These are phyloP conservation scores for Platypus cylindrus DNA, from an alignment of 2,888 invertebrate genomes.

Conservation along the genomic window DNA sequence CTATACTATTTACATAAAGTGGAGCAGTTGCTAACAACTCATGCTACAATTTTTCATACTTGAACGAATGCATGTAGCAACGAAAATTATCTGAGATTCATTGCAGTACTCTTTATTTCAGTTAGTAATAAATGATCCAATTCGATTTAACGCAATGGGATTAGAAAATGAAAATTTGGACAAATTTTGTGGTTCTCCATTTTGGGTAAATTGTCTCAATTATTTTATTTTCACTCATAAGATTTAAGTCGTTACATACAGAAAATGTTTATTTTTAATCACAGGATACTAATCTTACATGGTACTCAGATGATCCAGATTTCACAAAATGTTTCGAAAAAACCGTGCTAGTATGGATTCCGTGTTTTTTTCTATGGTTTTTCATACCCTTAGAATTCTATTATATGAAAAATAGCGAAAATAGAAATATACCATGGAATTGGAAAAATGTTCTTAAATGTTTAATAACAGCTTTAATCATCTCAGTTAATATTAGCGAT, in stretches of 20 bases:
- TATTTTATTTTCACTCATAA: background rate
- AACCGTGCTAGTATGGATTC: constrained; percentile 74
- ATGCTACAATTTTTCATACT: too few species aligned
- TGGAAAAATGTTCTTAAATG: constrained; percentile 53
- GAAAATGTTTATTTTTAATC: too few species aligned
- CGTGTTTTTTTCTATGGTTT: constrained; percentile 67
- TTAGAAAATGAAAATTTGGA: constrained; percentile 7
- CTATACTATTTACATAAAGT: too few species aligned
- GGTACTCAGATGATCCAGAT: constrained; percentile 65
- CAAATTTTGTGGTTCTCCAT: constrained; percentile 9
- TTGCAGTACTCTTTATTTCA: background rate
- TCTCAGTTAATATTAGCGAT: constrained; percentile 51
- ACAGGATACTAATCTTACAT: constrained; percentile 62
- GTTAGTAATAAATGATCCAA: background rate
- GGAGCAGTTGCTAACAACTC: too few species aligned
- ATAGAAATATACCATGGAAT: constrained; percentile 60
- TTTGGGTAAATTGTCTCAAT: constrained; percentile 11
- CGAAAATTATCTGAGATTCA: background rate
- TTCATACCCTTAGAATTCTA: constrained; percentile 56
- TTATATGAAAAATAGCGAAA: constrained; percentile 57
- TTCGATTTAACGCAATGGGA: background rate
- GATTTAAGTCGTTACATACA: too few species aligned
- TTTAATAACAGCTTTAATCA: constrained; percentile 45
- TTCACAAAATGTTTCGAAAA: constrained; percentile 80
- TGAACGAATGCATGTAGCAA: too few species aligned